A percentile compares a stretch with the other conserved stretches of the same genome.
phyloP scores from a whole-genome alignment of 2,888 invertebrate species.

The Mimas tiliae region DNA sequence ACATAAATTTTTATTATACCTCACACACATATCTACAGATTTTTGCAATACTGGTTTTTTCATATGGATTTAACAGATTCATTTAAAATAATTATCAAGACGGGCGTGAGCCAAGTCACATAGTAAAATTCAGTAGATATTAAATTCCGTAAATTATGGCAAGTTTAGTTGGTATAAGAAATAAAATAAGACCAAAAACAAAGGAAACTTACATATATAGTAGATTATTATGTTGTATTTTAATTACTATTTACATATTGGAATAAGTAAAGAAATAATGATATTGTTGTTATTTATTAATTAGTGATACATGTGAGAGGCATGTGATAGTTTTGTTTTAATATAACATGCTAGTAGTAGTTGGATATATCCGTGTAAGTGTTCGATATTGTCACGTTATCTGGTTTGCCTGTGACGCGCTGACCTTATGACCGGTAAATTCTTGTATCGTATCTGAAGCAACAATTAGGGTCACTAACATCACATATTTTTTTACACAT shows the following conservation, averaged over 20 bases:
- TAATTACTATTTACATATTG: neutral
- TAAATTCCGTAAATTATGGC: too few species aligned
- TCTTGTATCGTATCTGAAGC: conserved; percentile 73
- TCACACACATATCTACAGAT: too few species aligned
- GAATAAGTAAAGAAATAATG: neutral
- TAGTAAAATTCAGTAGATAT: too few species aligned
- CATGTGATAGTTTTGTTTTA: conserved; percentile 25
- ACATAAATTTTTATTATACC: too few species aligned
- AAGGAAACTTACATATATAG: too few species aligned
- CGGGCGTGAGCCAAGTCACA: neutral
- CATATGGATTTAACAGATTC: too few species aligned
- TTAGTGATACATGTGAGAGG: conserved; percentile 9
- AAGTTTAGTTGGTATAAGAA: too few species aligned
- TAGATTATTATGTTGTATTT: too few species aligned
- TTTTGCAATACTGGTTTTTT: too few species aligned
- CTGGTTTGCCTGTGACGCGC: conserved; percentile 52
- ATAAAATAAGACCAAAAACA: too few species aligned
- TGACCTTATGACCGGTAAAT: conserved; percentile 76
- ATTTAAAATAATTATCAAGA: neutral
- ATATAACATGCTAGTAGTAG: conserved; percentile 41
- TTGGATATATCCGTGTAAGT: conserved; percentile 57
- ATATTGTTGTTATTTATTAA: neutral
- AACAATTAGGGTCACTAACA: conserved; percentile 71
- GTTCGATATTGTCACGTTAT: conserved; percentile 65
- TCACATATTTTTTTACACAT: conserved; percentile 52